Conservation (phyloP, 1,140 invertebrate genomes). For the Popillia japonica region DNA sequence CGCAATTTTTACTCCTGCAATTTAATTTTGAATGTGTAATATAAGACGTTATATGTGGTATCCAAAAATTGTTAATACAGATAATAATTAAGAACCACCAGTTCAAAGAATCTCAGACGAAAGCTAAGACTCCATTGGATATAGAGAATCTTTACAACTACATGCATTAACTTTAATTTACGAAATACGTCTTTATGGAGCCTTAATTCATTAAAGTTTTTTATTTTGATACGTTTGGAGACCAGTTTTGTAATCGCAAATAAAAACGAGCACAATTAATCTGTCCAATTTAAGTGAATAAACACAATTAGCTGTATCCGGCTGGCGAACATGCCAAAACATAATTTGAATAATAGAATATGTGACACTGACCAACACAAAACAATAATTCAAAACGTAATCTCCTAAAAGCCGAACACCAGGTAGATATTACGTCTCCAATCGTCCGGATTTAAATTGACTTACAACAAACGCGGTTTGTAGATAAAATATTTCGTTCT, state of each 20-base stretch:
- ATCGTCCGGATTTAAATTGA: slow-evolving; percentile 12
- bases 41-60: no score
- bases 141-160: no score
- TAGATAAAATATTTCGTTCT: slow-evolving; percentile 12
- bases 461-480: neutral
- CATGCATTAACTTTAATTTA: no score
- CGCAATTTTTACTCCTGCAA: no score
- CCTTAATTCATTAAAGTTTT: slow-evolving; percentile 7
- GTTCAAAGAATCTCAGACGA: no score
- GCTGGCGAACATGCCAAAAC: neutral
- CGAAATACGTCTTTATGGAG: neutral
- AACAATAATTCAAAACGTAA: slow-evolving; percentile 1
- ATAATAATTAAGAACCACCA: no score
- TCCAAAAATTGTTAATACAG: no score
- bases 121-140: no score
- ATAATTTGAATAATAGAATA: slow-evolving; percentile 9
- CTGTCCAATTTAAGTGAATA: slow-evolving; percentile 5
- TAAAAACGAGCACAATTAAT: neutral
- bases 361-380: neutral
- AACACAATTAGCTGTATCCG: slow-evolving; percentile 5
- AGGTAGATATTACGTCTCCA: neutral
- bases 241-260: neutral
- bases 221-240: neutral
- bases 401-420: neutral
- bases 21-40: no score